These are phyloP conservation scores for Sceliomorpha sp. DNA, from an alignment of 2,888 invertebrate species.

Conservation along the genomic window DNA sequence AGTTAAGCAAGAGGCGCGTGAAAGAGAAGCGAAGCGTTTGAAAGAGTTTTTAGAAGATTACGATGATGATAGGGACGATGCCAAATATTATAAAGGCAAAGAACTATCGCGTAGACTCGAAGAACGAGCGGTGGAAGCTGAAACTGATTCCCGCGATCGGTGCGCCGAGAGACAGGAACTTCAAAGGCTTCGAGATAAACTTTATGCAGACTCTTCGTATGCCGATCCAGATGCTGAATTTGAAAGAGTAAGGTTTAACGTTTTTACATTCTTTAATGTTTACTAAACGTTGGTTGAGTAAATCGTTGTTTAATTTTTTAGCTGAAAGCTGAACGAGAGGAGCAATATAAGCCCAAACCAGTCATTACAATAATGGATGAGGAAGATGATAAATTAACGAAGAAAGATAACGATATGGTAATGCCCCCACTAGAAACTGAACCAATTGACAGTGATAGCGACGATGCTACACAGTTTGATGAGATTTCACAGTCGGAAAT, in stretches of 20 bases:
- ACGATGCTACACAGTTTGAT: slow-evolving; percentile 76
- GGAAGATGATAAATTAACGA: slow-evolving; percentile 76
- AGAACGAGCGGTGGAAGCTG: slow-evolving; percentile 96
- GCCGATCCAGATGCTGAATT: slow-evolving; percentile 85
- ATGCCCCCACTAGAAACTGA: slow-evolving; percentile 86
- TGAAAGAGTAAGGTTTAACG: slow-evolving; percentile 82
- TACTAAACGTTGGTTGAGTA: slow-evolving; percentile 1
- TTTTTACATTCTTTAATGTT: too few species aligned
- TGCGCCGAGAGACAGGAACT: slow-evolving; percentile 85
- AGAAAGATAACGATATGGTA: slow-evolving; percentile 75
- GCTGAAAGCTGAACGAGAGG: slow-evolving; percentile 88
- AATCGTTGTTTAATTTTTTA: slow-evolving; percentile 67
- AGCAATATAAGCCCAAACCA: slow-evolving; percentile 90
- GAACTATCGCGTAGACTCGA: slow-evolving; percentile 94
- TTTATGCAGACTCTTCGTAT: slow-evolving; percentile 85
- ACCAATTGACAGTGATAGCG: slow-evolving; percentile 87
- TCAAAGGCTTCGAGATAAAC: slow-evolving; percentile 86
- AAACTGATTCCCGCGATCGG: slow-evolving; percentile 93
- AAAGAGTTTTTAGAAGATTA: slow-evolving; percentile 99
- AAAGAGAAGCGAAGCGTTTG: slow-evolving; percentile 94
- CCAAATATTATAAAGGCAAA: slow-evolving; percentile 97
- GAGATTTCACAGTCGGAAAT: slow-evolving; percentile 72
- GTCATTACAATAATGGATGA: slow-evolving; percentile 83
- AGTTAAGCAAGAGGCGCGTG: slow-evolving; percentile 91
- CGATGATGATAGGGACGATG: slow-evolving; percentile 98